Evolutionary conservation across 2,797 vertebrate species (phyloP), one percentile per base, ranked within the genome.

Genomic region (Chiroxiphia lanceolata): DNA sequence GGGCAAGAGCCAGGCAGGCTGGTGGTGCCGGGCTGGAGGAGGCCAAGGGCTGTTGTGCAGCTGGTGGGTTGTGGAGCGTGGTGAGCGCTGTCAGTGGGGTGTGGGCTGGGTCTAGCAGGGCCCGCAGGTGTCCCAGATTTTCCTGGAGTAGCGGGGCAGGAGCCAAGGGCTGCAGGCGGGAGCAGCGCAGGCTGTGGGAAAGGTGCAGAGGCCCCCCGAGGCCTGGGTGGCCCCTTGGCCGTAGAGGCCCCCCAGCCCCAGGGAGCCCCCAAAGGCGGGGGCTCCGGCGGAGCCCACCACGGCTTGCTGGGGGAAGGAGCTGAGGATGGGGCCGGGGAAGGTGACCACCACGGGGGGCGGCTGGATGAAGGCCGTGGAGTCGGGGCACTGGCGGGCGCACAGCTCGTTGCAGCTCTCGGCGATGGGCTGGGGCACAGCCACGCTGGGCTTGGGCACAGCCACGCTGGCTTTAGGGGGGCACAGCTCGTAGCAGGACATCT

Each of bases 301-400:
- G 0, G 90, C 75, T 8, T 95, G 93, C 92, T 95, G 96, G 0
- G 96, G 96, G 92, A 93, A 95, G 79, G 96, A 95, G 90, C 94
- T 96, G 89, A 95, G 95, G 87, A 96, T 96, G 94, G 95, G 95
- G 2, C 95, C 94, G 0, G 95, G 95, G 84, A 96, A 89, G 63
- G 96, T 95, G 87, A 95, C 27, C 0, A 95, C 68, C 0, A 96
- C 79, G 0, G 96, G 93, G 0, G 96, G 94, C 0, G 94, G 96
- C 47, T 96, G 96, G 82, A 96, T 94, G 3, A 96, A 0, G 5
- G 93, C 85, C 0, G 84, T 54, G 0, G 96, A 96, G 75, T 96
- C 92, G 0, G 90, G 93, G 19, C 95, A 96, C 87, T 95, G 95
- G 0, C 68, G 85, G 9, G 63, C 84, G 0, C 95, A 96, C 0